phyloP scores from a whole-genome alignment of 2,888 invertebrate species.

The Muschampia plurimacula region DNA sequence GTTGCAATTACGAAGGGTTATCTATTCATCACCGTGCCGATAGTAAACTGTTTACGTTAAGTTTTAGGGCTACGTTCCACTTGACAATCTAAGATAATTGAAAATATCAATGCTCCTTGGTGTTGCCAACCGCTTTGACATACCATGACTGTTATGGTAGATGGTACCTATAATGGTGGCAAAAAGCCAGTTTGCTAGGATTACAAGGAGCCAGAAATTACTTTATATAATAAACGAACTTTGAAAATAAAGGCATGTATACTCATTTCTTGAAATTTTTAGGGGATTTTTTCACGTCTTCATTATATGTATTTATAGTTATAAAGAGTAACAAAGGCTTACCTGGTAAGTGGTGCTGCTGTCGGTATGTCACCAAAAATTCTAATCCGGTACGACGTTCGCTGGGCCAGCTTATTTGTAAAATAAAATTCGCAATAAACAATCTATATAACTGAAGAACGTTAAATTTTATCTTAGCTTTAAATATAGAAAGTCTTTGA shows the following conservation, averaged over 20 bases:
- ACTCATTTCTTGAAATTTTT: no score
- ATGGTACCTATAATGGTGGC: no score
- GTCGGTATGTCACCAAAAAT: no score
- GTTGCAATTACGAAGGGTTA: slow-evolving; percentile 60
- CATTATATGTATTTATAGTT: no score
- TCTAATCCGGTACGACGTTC: no score
- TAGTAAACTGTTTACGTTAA: slow-evolving; percentile 30
- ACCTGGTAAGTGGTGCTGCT: no score
- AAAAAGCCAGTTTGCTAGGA: no score
- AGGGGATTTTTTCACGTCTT: no score
- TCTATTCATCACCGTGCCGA: slow-evolving; percentile 50
- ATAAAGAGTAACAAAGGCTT: no score
- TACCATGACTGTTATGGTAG: not conserved
- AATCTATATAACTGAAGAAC: not conserved
- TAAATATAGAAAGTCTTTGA: not conserved
- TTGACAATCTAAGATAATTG: not conserved
- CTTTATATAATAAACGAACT: no score
- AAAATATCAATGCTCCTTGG: not conserved
- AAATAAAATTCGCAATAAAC: not conserved
- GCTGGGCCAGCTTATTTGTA: not conserved
- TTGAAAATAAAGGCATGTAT: no score
- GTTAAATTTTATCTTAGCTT: not conserved
- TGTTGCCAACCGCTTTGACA: not conserved
- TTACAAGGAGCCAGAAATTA: no score
- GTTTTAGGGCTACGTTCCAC: slow-evolving; percentile 2